A percentile compares a stretch with the other conserved stretches of the same genome.
These are phyloP conservation scores for Sicus ferrugineus DNA, from an alignment of 2,888 invertebrate genomes.

Conservation along the genomic window DNA sequence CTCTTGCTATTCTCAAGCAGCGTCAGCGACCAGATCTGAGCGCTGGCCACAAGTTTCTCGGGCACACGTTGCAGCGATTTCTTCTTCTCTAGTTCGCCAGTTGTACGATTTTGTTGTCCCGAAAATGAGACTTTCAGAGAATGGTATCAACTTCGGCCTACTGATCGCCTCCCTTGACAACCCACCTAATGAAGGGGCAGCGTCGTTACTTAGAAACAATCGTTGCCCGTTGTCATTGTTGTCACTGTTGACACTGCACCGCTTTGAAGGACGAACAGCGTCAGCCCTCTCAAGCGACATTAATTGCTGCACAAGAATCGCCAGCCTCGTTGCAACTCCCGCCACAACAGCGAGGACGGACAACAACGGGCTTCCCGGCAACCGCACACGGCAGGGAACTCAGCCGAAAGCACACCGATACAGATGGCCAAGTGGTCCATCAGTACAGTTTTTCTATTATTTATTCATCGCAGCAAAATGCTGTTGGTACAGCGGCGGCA, in stretches of 20 bases:
- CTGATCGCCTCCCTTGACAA: too few relatives aligned
- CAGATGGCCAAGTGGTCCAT: slow-evolving; percentile 13
- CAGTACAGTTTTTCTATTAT: slow-evolving; percentile 43
- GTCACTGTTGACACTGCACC: slow-evolving; percentile 15
- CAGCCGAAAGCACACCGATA: not conserved
- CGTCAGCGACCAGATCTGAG: too few relatives aligned
- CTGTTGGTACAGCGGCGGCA: slow-evolving; percentile 32
- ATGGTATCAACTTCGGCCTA: too few relatives aligned
- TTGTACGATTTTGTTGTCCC: too few relatives aligned
- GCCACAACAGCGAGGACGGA: not conserved
- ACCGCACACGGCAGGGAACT: not conserved
- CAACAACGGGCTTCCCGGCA: slow-evolving; percentile 2
- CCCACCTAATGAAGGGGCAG: too few relatives aligned
- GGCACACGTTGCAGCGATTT: not conserved
- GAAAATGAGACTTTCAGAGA: too few relatives aligned
- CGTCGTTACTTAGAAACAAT: slow-evolving; percentile 12
- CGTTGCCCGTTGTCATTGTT: not conserved
- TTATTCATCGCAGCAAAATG: slow-evolving; percentile 41
- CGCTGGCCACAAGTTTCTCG: too few relatives aligned
- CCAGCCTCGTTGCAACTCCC: slow-evolving; percentile 4
- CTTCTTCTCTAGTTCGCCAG: not conserved
- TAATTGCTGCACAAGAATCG: slow-evolving; percentile 43
- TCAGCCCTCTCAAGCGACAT: slow-evolving; percentile 44
- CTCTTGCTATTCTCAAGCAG: not conserved
- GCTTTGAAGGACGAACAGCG: slow-evolving; percentile 40